Percentiles rank a stretch among this genome's conserved stretches.
These are phyloP conservation scores for Seira musarum DNA, from an alignment of 2,888 invertebrate genomes.

Conservation along the genomic window DNA sequence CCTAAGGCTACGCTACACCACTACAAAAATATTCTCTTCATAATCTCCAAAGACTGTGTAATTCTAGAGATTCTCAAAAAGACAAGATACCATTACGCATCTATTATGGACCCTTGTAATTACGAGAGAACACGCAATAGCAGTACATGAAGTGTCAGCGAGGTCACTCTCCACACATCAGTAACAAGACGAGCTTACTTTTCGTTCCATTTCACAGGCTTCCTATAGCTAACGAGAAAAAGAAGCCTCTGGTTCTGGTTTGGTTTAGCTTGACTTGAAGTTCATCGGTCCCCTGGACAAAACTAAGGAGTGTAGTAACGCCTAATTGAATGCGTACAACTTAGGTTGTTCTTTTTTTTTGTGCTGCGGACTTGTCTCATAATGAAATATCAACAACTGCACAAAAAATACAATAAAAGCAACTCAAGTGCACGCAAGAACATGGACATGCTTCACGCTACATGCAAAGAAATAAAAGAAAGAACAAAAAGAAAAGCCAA, in stretches of 20 bases:
- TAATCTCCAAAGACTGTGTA: neutral
- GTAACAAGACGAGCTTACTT: neutral
- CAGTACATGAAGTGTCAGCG: conserved; percentile 36
- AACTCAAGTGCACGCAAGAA: neutral
- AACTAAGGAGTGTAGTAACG: neutral
- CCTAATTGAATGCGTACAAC: neutral
- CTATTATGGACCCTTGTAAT: conserved; percentile 20
- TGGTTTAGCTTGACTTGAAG: too few relatives aligned
- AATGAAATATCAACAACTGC: neutral
- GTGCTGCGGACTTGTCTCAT: neutral
- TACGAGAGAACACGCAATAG: conserved; percentile 12
- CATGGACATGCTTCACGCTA: neutral
- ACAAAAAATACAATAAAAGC: neutral
- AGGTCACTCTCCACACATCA: conserved; percentile 31
- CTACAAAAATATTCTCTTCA: neutral
- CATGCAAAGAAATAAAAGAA: neutral
- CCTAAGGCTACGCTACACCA: neutral
- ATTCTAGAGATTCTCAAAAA: too few relatives aligned
- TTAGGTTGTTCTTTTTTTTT: too few relatives aligned
- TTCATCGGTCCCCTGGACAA: neutral
- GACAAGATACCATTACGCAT: neutral
- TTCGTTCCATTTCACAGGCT: conserved; percentile 34
- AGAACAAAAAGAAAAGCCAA: neutral
- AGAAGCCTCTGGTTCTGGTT: neutral
- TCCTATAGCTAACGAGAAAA: conserved; percentile 23